Evolutionary conservation across 2,888 invertebrate species (phyloP), one percentile per base, ranked within the genome.

Genomic region (Thereva nobilitata): DNA sequence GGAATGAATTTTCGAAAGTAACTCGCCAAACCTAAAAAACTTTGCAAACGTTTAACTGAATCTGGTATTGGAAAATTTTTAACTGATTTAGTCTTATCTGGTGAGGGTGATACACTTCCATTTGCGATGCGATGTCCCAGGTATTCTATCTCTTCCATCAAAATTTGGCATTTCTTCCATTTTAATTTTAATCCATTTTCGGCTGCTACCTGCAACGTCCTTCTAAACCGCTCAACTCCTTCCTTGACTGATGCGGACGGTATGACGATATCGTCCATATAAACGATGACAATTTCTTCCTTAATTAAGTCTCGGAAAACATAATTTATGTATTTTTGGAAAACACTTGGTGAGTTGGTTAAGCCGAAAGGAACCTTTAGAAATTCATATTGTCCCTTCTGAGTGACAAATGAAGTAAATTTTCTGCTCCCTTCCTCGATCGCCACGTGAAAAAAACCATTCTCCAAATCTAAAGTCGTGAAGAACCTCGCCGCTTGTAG

Each of bases 401-500:
- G n/a, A n/a, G n/a, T n/a, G n/a, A n/a, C n/a, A n/a, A n/a, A n/a
- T n/a, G n/a, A n/a, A n/a, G n/a, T n/a, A n/a, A n/a, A n/a, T n/a
- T n/a, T n/a, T n/a, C n/a, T n/a, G n/a, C n/a, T n/a, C n/a, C n/a
- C n/a, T n/a, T n/a, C n/a, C n/a, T n/a, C n/a, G n/a, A n/a, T n/a
- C n/a, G n/a, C n/a, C n/a, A n/a, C n/a, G n/a, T n/a, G n/a, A n/a
- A n/a, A n/a, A n/a, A n/a, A n/a, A n/a, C n/a, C n/a, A n/a, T 23
- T 23, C 23, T 23, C 23, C 23, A 23, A 23, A 23, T 23, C 23
- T 23, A 23, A 23, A 23, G 23, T 23, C 23, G 23, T 23, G 23
- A 23, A 23, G 23, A 23, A 23, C 23, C 23, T 23, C 23, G 68
- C 71, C 1, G 66, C 54, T 2, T 45, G n/a, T 34, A 74, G 67